Base-by-base conservation (phyloP, 2,113 vertebrate species). In the Parus major region DNA sequence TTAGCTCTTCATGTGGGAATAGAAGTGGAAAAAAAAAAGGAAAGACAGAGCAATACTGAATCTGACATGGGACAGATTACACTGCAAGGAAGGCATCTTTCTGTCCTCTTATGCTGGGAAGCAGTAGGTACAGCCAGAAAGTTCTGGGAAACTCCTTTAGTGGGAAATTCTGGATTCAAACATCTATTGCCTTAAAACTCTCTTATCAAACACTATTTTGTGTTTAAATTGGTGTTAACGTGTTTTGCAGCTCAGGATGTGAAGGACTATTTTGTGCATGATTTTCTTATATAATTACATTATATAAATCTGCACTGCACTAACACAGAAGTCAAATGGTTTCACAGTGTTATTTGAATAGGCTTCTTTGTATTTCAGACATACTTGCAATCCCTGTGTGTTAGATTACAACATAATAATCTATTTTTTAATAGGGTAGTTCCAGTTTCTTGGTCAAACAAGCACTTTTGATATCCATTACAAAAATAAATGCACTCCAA, bases 181-280 rank as follows among this genome's bases (percentile, higher is more conserved):
- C 7, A 9, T 14, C 11, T 57, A 41, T 23, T 65, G 47, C 50
- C 33, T 84, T 73, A 86, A 86, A 60, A 12, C 2, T 9, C 27
- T 57, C 22, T 63, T 35, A 36, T 0, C 31, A 24, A 50, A 78
- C 21, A 9, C 11, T n/a, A 2, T 46, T 79, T 91, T 78, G 25
- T n/a, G n/a, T n/a, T n/a, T n/a, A n/a, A n/a, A 33, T 27, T 36
- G 13, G 15, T 91, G 20, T 15, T 23, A 39, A 42, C 0, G 0
- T 46, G 47, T 44, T 89, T 84, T 59, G 7, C 23, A 68, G 59
- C 20, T 77, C 25, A 31, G 19, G 19, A 59, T 33, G 14, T 44
- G 46, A 86, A 79, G 21, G 57, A 50, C 33, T 61, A 21, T 24
- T 33, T 6, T 36, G 12, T 31, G 10, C 24, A 18, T 64, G 5